These are phyloP conservation scores for Scleropages formosus DNA, from an alignment of 2,797 vertebrate species.

Conservation along the genomic window DNA sequence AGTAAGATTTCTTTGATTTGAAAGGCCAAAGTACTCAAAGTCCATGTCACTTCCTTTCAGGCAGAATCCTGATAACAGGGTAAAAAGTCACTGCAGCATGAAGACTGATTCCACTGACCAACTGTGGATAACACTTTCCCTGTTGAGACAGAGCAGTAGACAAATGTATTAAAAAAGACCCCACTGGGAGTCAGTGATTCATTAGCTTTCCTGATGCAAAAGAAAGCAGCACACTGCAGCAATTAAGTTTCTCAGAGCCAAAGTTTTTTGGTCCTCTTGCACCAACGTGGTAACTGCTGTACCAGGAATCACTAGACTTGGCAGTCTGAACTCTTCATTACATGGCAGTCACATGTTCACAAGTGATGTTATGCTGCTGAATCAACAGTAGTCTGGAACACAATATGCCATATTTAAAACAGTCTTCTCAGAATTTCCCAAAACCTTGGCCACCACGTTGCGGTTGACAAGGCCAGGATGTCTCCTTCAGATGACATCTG, in stretches of 20 bases:
- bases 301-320: slow-evolving; percentile 33
- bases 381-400: slow-evolving; percentile 31
- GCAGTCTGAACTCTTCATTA: neutral
- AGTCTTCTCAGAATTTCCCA: neutral
- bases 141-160: slow-evolving; percentile 25
- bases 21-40: neutral
- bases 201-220: slow-evolving; percentile 34
- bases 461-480: neutral
- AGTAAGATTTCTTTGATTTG: slow-evolving; percentile 12
- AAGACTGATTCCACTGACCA: slow-evolving; percentile 21
- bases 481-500: slow-evolving; percentile 40
- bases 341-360: neutral
- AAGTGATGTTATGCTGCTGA: slow-evolving; percentile 11
- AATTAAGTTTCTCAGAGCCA: slow-evolving; percentile 42
- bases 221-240: slow-evolving; percentile 43
- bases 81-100: neutral
- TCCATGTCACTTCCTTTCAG: neutral
- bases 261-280: too few relatives aligned
- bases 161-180: slow-evolving; percentile 22
- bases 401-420: slow-evolving; percentile 1
- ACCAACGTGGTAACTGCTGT: too few relatives aligned
- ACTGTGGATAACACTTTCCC: slow-evolving; percentile 2
- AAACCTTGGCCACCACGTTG: neutral
- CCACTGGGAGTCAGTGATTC: slow-evolving; percentile 31
- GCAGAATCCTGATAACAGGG: neutral